A percentile compares a stretch with the other conserved stretches of the same genome.
Evolutionary conservation across 2,888 invertebrate species (phyloP).

Genomic region (Escarpia spicata): DNA sequence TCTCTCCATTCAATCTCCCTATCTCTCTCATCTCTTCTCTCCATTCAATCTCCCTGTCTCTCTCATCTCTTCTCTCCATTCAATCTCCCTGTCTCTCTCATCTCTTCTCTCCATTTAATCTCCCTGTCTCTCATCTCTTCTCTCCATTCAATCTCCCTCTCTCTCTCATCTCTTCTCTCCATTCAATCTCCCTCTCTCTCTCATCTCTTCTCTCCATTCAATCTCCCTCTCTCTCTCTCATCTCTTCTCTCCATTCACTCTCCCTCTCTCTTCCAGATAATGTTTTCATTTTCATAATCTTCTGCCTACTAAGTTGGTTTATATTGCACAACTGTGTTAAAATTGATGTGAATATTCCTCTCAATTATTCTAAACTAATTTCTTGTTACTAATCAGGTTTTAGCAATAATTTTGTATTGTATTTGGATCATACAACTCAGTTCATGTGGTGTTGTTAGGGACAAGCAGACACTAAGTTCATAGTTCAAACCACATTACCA

Average conservation of each 20-base stretch:
- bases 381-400: no score
- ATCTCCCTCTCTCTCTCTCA: not conserved
- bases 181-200: not conserved
- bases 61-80: no score
- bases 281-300: no score
- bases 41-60: not conserved
- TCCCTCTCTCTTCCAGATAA: not conserved
- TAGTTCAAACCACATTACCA: not conserved
- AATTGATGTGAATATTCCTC: no score
- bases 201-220: not conserved
- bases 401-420: no score
- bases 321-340: no score
- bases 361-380: no score
- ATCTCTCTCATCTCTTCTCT: not conserved
- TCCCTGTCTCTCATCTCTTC: not conserved
- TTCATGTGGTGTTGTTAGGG: not conserved
- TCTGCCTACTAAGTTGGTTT: no score
- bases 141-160: not conserved
- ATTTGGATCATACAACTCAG: not conserved
- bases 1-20: not conserved
- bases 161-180: not conserved
- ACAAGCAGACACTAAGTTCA: no score
- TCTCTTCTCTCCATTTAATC: not conserved
- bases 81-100: not conserved
- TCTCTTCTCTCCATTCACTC: not conserved